These are phyloP conservation scores for Drosophila histrio DNA, from an alignment of 2,888 invertebrate genomes.

Conservation along the genomic window DNA sequence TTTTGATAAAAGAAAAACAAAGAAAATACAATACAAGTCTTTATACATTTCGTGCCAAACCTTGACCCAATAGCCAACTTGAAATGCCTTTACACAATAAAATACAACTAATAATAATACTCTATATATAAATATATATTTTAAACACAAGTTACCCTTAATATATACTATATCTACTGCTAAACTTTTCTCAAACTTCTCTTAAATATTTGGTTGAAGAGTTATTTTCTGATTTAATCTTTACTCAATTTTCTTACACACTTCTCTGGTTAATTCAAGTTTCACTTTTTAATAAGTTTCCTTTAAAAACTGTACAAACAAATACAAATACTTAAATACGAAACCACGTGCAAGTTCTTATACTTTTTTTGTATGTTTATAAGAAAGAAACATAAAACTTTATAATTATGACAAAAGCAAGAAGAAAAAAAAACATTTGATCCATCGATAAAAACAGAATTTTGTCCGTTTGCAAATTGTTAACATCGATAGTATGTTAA, in stretches of 20 bases:
- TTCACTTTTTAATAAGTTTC: constrained; percentile 49
- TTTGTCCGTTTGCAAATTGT: constrained; percentile 60
- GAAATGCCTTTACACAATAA: constrained; percentile 19
- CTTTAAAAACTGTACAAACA: constrained; percentile 46
- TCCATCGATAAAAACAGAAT: constrained; percentile 25
- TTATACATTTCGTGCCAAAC: constrained; percentile 9
- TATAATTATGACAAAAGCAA: neutral
- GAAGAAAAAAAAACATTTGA: constrained; percentile 13
- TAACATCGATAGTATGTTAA: neutral
- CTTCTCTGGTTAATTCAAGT: constrained; percentile 50
- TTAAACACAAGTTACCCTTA: constrained; percentile 38
- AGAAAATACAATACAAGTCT: neutral
- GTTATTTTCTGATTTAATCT: constrained; percentile 12
- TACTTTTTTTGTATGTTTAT: constrained; percentile 73
- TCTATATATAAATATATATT: constrained; percentile 29
- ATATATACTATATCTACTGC: constrained; percentile 44
- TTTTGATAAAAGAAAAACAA: constrained; percentile 11
- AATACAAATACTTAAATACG: constrained; percentile 36
- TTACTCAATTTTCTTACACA: constrained; percentile 28
- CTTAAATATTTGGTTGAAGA: constrained; percentile 33
- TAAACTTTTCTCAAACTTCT: constrained; percentile 36
- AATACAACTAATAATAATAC: constrained; percentile 17
- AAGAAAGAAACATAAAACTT: constrained; percentile 8
- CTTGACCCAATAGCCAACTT: constrained; percentile 13
- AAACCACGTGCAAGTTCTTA: constrained; percentile 30